Conservation (phyloP, 2,888 invertebrate species). For the Tortricodes alternella region DNA sequence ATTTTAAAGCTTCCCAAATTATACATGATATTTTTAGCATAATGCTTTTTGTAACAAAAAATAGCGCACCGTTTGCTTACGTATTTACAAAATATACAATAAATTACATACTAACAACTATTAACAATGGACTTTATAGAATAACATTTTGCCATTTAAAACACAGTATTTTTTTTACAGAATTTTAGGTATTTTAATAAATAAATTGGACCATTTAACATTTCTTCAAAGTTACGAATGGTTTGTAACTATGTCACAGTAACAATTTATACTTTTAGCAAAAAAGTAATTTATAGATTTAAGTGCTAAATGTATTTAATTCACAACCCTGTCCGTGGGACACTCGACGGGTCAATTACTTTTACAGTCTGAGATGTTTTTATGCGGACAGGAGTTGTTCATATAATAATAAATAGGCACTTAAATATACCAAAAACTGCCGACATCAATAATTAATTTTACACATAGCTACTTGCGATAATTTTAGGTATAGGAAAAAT, state of each 20-base stretch:
- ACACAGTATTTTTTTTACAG: slow-evolving; percentile 33
- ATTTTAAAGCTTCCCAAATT: background rate
- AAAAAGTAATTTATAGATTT: background rate
- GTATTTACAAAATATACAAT: slow-evolving; percentile 76
- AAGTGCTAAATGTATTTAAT: too few relatives aligned
- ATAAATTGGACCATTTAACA: slow-evolving; percentile 58
- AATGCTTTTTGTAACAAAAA: slow-evolving; percentile 55
- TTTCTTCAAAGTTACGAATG: slow-evolving; percentile 30
- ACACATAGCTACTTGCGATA: slow-evolving; percentile 24
- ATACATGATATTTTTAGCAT: slow-evolving; percentile 12
- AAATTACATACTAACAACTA: slow-evolving; percentile 67
- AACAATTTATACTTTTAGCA: background rate
- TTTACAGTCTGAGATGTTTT: too few relatives aligned
- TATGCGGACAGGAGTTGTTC: too few relatives aligned
- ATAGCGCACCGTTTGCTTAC: slow-evolving; percentile 68
- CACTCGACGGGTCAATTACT: too few relatives aligned
- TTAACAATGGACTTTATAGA: slow-evolving; percentile 57
- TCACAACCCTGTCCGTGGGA: too few relatives aligned
- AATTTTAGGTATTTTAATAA: slow-evolving; percentile 34
- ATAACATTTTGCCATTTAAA: slow-evolving; percentile 29
- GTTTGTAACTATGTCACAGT: slow-evolving; percentile 3
- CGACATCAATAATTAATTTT: slow-evolving; percentile 22
- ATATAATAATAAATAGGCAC: slow-evolving; percentile 1
- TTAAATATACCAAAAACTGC: slow-evolving; percentile 16
- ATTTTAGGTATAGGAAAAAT: slow-evolving; percentile 27